phyloP scores from a whole-genome alignment of 2,113 vertebrate genomes.

The Zosterops pallidus region DNA sequence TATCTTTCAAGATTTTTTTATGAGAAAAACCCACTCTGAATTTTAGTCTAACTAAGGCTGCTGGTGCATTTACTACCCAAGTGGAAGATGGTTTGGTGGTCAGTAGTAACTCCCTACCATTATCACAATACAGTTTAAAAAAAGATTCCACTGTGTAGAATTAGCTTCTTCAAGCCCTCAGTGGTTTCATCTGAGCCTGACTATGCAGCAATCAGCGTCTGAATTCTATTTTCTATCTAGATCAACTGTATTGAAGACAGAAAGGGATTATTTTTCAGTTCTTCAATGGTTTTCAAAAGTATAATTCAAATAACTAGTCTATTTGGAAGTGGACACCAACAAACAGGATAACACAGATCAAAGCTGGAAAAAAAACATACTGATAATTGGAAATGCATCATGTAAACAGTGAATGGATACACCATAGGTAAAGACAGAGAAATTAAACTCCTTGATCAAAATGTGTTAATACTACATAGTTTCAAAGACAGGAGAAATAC shows the following conservation, averaged over 20 bases:
- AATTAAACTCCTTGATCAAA: background rate
- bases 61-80: background rate
- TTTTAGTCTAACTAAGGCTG: background rate
- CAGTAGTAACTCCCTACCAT: background rate
- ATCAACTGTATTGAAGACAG: background rate
- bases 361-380: background rate
- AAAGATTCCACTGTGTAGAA: background rate
- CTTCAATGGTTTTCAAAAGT: background rate
- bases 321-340: background rate
- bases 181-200: background rate
- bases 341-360: background rate
- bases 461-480: background rate
- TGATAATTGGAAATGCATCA: background rate
- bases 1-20: background rate
- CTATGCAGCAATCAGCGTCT: background rate
- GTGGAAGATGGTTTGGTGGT: background rate
- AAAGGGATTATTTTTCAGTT: background rate
- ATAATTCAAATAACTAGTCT: background rate
- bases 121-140: background rate
- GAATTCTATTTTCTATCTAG: background rate
- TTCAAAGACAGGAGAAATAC: background rate
- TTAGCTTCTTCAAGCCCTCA: background rate
- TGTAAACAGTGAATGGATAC: background rate
- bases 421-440: background rate
- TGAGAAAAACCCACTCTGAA: background rate